Evolutionary conservation across 2,113 vertebrate species (phyloP).

Genomic region (Vulpes vulpes): DNA sequence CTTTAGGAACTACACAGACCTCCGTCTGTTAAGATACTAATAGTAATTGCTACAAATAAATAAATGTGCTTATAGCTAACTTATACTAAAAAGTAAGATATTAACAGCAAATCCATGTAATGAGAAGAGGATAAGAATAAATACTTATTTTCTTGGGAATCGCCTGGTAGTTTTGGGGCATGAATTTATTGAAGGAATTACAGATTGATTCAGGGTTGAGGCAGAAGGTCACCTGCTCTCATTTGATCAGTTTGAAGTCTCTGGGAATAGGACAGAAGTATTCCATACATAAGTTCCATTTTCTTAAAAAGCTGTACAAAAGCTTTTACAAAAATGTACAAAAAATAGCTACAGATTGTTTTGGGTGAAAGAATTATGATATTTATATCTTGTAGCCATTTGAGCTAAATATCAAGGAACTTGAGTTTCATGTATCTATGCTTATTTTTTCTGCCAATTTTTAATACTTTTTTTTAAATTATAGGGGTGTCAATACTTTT

Average conservation of each 20-base stretch:
- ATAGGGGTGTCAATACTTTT: slow-evolving; percentile 98
- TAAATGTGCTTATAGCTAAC: slow-evolving; percentile 10
- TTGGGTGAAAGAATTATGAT: background rate
- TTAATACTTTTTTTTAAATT: slow-evolving; percentile 53
- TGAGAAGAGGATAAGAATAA: background rate
- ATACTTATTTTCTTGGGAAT: slow-evolving; percentile 48
- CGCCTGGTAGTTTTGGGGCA: background rate
- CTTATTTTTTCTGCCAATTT: background rate
- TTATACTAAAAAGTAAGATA: slow-evolving; percentile 45
- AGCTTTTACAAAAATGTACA: background rate
- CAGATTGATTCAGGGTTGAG: slow-evolving; percentile 46
- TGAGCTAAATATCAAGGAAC: slow-evolving; percentile 4
- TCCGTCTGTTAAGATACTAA: background rate
- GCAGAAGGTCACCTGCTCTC: background rate
- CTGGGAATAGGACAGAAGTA: background rate
- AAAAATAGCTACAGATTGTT: background rate
- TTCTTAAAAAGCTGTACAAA: slow-evolving; percentile 6
- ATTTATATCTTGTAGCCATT: background rate
- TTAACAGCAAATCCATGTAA: background rate
- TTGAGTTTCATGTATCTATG: background rate
- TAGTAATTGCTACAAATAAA: slow-evolving; percentile 41
- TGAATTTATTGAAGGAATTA: slow-evolving; percentile 3
- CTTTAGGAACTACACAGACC: background rate
- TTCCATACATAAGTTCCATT: background rate
- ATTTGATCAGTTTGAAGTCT: slow-evolving; percentile 43